Conservation (phyloP, 2,888 invertebrate species). For the Mongoloraphidia duomilia region DNA sequence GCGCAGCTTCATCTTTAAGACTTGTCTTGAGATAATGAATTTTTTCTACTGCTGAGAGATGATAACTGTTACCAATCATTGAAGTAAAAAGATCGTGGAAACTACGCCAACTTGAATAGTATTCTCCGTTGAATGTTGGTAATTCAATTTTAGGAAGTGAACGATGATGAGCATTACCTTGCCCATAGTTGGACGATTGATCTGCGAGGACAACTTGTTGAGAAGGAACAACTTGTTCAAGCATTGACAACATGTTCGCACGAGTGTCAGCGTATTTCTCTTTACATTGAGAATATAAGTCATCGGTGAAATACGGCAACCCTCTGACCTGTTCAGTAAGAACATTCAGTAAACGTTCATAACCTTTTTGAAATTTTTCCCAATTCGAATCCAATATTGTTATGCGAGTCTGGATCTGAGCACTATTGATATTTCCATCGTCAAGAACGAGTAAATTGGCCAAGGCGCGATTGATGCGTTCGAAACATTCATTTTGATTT, state of each 20-base stretch:
- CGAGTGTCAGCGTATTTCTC: neutral
- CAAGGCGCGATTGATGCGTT: too few species aligned
- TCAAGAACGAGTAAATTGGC: too few species aligned
- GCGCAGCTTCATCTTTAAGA: slow-evolving; percentile 8
- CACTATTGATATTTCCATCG: too few species aligned
- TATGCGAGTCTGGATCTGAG: too few species aligned
- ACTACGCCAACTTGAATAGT: slow-evolving; percentile 6
- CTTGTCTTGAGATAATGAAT: slow-evolving; percentile 10
- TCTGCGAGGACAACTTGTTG: neutral
- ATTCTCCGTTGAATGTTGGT: slow-evolving; percentile 6
- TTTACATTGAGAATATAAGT: neutral
- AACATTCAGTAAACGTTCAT: too few species aligned
- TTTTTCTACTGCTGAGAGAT: slow-evolving; percentile 9
- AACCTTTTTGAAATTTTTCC: too few species aligned
- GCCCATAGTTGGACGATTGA: neutral
- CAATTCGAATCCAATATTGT: too few species aligned
- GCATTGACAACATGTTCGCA: neutral
- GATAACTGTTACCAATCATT: slow-evolving; percentile 3
- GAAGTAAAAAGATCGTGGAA: slow-evolving; percentile 9
- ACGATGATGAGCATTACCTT: neutral
- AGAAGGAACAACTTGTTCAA: neutral
- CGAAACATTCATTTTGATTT: too few species aligned
- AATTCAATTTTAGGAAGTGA: slow-evolving; percentile 5
- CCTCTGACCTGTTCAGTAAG: neutral
- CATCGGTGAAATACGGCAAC: neutral